Evolutionary conservation across 2,113 vertebrate genomes (phyloP).

Genomic region (Apteryx owenii): DNA sequence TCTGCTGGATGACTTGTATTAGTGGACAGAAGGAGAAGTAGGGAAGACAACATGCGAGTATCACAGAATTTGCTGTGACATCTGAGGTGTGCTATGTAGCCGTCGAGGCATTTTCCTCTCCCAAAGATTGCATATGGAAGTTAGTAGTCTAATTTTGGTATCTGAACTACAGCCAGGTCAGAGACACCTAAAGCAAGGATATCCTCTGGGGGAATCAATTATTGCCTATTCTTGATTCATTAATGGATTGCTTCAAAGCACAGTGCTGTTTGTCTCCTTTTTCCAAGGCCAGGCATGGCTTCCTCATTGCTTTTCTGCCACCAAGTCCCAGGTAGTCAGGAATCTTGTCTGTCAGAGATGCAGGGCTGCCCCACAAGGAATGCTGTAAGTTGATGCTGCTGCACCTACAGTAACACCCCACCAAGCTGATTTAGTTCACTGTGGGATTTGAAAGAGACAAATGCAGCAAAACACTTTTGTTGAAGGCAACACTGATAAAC

Average conservation of each 20-base stretch:
- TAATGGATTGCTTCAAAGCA: not conserved
- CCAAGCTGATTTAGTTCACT: not conserved
- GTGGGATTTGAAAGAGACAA: not conserved
- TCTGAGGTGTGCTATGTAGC: not conserved
- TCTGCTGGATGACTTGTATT: not conserved
- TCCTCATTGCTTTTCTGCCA: not conserved
- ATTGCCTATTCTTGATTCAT: not conserved
- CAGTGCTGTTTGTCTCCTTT: not conserved
- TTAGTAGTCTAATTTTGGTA: not conserved
- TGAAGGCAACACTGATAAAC: not conserved
- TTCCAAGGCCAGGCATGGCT: accelerated
- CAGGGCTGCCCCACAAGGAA: not conserved
- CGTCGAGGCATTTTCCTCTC: not conserved
- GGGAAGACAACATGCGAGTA: not conserved
- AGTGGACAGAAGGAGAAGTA: not conserved
- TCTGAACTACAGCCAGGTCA: not conserved
- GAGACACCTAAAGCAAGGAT: not conserved
- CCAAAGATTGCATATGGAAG: not conserved
- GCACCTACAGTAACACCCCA: not conserved
- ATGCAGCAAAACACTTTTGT: not conserved
- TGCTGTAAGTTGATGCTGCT: not conserved
- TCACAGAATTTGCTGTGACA: not conserved
- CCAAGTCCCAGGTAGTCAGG: not conserved
- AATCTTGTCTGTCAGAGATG: not conserved
- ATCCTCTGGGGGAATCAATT: not conserved